These are phyloP conservation scores for Hypomecis punctinalis DNA, from an alignment of 2,888 invertebrate genomes.

Conservation along the genomic window DNA sequence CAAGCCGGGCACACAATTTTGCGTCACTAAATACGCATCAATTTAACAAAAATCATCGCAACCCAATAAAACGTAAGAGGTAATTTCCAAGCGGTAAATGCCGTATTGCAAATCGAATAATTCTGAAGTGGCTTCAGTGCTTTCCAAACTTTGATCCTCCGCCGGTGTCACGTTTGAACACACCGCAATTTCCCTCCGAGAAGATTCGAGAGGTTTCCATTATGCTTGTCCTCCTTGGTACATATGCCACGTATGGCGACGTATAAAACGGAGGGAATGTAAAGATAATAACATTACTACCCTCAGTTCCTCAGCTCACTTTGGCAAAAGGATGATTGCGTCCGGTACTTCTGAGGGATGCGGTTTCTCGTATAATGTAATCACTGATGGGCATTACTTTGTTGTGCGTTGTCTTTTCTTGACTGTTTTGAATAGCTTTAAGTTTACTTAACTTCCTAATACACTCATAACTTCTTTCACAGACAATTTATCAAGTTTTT, in stretches of 20 bases:
- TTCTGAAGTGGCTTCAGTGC: constrained; percentile 27
- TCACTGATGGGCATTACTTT: not conserved
- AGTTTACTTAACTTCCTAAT: too few relatives aligned
- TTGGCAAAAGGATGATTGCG: constrained; percentile 44
- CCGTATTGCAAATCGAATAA: constrained; percentile 24
- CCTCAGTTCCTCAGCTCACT: constrained; percentile 46
- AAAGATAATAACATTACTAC: constrained; percentile 57
- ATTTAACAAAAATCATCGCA: too few relatives aligned
- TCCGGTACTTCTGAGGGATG: constrained; percentile 30
- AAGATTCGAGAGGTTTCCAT: constrained; percentile 58
- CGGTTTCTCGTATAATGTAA: constrained; percentile 19
- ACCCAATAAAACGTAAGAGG: not conserved
- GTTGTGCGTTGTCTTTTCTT: not conserved
- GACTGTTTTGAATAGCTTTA: too few relatives aligned
- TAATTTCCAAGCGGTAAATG: constrained; percentile 9
- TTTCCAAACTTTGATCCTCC: constrained; percentile 41
- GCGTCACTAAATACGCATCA: too few relatives aligned
- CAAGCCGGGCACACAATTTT: too few relatives aligned
- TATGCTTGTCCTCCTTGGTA: constrained; percentile 46
- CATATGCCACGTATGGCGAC: constrained; percentile 41
- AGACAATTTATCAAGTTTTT: too few relatives aligned
- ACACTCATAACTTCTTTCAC: too few relatives aligned
- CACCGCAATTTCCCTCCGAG: constrained; percentile 58
- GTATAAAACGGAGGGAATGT: constrained; percentile 55
- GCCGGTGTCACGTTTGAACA: constrained; percentile 47